These are phyloP conservation scores for Heliconius himera DNA, from an alignment of 1,140 invertebrate species.

Conservation along the genomic window DNA sequence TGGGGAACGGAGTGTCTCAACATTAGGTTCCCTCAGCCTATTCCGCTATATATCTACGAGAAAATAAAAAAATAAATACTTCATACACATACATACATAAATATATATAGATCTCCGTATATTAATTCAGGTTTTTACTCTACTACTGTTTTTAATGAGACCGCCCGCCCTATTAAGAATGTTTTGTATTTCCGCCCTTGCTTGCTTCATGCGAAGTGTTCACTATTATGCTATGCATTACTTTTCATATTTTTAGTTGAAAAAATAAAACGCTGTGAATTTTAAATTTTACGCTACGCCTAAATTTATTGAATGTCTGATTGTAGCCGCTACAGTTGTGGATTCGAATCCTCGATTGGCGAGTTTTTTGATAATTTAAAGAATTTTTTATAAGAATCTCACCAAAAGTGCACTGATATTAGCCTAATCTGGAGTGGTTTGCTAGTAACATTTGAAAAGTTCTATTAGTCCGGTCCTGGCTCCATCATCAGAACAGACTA, in stretches of 20 bases:
- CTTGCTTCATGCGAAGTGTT: constrained; percentile 14
- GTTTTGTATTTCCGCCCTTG: constrained; percentile 21
- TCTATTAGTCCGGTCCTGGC: too few relatives aligned
- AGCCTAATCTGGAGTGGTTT: too few relatives aligned
- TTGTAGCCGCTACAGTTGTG: too few relatives aligned
- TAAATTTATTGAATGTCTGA: not conserved
- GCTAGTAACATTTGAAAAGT: too few relatives aligned
- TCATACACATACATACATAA: not conserved
- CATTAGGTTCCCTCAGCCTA: too few relatives aligned
- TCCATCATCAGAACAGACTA: too few relatives aligned
- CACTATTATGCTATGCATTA: constrained; percentile 10
- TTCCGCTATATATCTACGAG: too few relatives aligned
- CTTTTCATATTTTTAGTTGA: constrained; percentile 8
- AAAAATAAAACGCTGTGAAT: not conserved
- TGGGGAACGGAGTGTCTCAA: too few relatives aligned
- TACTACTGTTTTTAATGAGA: constrained; percentile 22
- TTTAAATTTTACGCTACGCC: not conserved
- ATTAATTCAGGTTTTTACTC: not conserved
- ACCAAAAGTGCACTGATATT: too few relatives aligned
- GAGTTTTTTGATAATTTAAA: too few relatives aligned
- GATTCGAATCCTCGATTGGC: too few relatives aligned
- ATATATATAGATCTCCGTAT: not conserved
- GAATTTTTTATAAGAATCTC: too few relatives aligned
- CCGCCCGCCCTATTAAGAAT: constrained; percentile 24
- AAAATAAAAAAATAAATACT: not conserved